Percentiles rank a stretch among this genome's conserved stretches.
Conservation (phyloP, 2,797 vertebrate genomes). For the Toxotes lorentzi region DNA sequence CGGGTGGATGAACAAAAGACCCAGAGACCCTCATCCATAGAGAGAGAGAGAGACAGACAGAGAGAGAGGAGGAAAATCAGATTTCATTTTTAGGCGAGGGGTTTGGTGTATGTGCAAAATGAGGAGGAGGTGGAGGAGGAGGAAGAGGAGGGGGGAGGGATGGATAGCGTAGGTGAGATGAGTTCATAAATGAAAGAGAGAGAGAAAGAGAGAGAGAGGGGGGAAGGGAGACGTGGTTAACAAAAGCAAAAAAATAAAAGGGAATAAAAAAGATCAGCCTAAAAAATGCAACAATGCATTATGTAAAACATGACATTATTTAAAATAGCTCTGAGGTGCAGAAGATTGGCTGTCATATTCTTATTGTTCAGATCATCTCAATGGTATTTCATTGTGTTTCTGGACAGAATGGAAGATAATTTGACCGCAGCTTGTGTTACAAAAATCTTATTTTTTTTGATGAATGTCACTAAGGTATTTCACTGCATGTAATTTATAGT, state of each 20-base stretch:
- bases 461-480: background rate
- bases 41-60: constrained; percentile 29
- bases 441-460: background rate
- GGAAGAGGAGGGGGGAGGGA: constrained; percentile 26
- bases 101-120: constrained; percentile 60
- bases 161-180: constrained; percentile 68
- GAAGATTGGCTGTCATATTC: constrained; percentile 14
- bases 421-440: no score
- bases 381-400: constrained; percentile 2
- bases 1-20: constrained; percentile 81
- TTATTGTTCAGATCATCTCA: constrained; percentile 1
- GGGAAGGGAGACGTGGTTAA: constrained; percentile 54
- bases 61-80: constrained; percentile 59
- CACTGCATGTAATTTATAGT: background rate
- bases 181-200: constrained; percentile 69
- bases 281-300: constrained; percentile 50
- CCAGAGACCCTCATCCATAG: constrained; percentile 69
- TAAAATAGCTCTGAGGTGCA: constrained; percentile 11
- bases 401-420: background rate
- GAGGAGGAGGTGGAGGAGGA: constrained; percentile 42
- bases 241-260: constrained; percentile 42
- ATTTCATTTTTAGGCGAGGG: constrained; percentile 78
- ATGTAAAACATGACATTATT: constrained; percentile 37
- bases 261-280: constrained; percentile 38
- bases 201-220: constrained; percentile 16